These are phyloP conservation scores for Nymphicus hollandicus DNA, from an alignment of 2,113 vertebrate species.

Conservation along the genomic window DNA sequence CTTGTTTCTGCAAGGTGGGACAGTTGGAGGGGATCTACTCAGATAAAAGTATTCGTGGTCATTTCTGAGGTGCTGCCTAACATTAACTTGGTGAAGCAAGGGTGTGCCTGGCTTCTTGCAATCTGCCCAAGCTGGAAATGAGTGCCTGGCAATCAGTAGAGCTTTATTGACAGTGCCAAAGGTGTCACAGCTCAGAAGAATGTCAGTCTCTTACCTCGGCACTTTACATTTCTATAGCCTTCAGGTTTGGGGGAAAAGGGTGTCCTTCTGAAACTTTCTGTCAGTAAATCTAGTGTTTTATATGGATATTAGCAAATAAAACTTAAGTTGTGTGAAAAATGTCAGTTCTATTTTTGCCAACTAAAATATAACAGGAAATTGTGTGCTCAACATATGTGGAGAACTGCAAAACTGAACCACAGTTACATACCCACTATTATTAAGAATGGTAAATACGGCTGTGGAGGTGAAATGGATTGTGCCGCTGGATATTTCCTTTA, in stretches of 20 bases:
- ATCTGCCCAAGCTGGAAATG: background rate
- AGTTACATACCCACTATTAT: background rate
- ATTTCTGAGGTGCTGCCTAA: background rate
- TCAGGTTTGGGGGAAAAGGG: background rate
- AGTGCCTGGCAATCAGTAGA: background rate
- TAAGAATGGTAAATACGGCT: background rate
- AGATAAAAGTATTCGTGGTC: background rate
- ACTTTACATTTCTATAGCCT: background rate
- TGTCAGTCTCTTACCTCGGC: background rate
- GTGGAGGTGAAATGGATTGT: background rate
- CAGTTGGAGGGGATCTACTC: background rate
- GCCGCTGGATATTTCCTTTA: background rate
- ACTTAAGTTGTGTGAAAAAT: slow-evolving; percentile 19
- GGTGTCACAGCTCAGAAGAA: background rate
- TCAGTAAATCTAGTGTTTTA: background rate
- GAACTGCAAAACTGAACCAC: background rate
- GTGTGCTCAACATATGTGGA: slow-evolving; percentile 34
- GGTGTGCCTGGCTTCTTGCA: background rate
- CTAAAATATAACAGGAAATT: slow-evolving; percentile 40
- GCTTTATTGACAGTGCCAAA: background rate
- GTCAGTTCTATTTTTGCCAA: slow-evolving; percentile 34
- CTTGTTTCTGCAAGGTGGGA: background rate
- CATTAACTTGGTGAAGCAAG: background rate
- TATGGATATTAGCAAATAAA: slow-evolving; percentile 27
- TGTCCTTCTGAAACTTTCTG: background rate